Evolutionary conservation across 2,888 invertebrate genomes (phyloP), one percentile per base, ranked within the genome.

Genomic region (Odontocolon sp.): DNA sequence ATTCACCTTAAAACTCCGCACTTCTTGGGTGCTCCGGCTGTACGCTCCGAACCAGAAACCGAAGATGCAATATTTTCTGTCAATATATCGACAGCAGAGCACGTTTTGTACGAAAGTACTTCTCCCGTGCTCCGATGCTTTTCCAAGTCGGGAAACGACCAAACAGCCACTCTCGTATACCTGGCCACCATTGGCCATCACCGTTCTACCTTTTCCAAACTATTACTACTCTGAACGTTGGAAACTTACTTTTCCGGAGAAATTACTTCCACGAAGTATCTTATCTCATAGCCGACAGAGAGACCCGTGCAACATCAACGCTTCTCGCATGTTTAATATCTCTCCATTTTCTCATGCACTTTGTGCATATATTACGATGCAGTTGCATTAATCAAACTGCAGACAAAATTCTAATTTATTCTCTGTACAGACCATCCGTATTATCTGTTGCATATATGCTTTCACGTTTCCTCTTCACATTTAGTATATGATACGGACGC

Each of bases 201-300:
- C 36, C 66, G 38, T 56, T 67, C 52, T 54, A 74, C 56, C 47
- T 45, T 40, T 36, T 50, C 45, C 33, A 71, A 83, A 75, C 85
- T 82, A 86, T 85, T 83, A 84, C 83, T 80, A 18, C 61, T 61
- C 56, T 80, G 78, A 72, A 70, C n/a, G n/a, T n/a, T 18, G 82
- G 82, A 85, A 85, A 85, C 84, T 86, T 85, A 86, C 83, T 86
- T 85, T 84, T 83, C 80, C 73, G 73, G 61, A 57, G 79, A 80
- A 86, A 85, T 86, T 86, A 85, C 83, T 85, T 83, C 80, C 73
- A 68, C 80, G 79, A 83, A 85, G 85, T 85, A 85, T 86, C 86
- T 86, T 85, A 84, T 85, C 84, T 84, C 84, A 82, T 80, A 76
- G 73, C 40, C 14, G 31, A 11, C 40, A 59, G n/a, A 47, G 57